Evolutionary conservation across 2,888 invertebrate species (phyloP).

Genomic region (Acheta domesticus): DNA sequence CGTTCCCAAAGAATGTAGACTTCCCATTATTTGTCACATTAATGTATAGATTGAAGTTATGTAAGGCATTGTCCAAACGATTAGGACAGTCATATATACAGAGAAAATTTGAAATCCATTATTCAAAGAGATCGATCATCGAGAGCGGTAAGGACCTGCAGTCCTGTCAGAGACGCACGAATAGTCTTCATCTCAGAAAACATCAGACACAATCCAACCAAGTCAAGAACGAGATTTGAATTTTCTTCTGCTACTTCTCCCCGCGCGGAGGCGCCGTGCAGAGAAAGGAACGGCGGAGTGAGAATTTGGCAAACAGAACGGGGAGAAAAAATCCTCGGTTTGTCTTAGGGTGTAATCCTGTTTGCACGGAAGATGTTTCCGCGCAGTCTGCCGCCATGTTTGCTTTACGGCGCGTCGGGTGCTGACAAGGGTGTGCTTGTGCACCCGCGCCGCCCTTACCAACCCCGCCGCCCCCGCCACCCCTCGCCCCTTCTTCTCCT

Average conservation of each 20-base stretch:
- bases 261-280: not conserved
- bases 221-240: not conserved
- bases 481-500: not conserved
- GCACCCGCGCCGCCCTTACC: not conserved
- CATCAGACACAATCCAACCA: not conserved
- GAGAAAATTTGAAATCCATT: no score
- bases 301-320: conserved; percentile 9
- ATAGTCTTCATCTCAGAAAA: not conserved
- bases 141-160: no score
- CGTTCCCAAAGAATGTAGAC: no score
- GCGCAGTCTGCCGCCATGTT: not conserved
- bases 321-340: not conserved
- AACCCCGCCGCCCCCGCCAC: not conserved
- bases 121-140: no score
- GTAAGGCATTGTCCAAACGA: no score
- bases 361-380: conserved; percentile 9
- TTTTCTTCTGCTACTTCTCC: not conserved
- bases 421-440: not conserved
- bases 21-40: no score
- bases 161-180: not conserved
- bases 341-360: not conserved
- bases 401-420: not conserved
- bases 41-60: no score
- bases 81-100: no score
- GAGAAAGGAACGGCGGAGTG: not conserved